These are phyloP conservation scores for Catalaphyllia jardinei DNA, from an alignment of 64 coral and sea anemone genomes.

Conservation along the genomic window DNA sequence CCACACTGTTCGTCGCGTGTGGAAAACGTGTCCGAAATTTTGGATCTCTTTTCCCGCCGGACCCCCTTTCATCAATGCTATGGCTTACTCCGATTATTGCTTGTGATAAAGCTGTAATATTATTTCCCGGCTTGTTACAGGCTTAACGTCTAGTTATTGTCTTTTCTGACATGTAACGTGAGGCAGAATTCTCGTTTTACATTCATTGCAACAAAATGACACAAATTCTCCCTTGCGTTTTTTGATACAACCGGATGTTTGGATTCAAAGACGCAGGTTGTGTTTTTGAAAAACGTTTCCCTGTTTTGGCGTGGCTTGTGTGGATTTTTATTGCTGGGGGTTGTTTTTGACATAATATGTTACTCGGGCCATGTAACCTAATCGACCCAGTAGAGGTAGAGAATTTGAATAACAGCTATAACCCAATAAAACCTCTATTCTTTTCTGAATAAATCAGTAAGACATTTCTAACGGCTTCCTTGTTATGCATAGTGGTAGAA, in stretches of 20 bases:
- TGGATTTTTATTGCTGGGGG: not conserved
- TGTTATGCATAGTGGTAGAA: not conserved
- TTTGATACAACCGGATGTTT: slow-evolving; percentile 36
- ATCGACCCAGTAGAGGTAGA: not conserved
- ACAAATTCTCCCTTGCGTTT: not conserved
- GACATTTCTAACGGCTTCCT: not conserved
- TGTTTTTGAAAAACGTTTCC: slow-evolving; percentile 22
- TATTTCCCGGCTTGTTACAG: not conserved
- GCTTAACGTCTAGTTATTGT: not conserved
- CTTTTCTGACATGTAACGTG: not conserved
- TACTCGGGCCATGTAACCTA: not conserved
- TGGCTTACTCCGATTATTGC: not conserved
- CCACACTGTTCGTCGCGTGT: not conserved
- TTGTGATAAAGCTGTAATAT: not conserved
- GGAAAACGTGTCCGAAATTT: not conserved
- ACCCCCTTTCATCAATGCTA: not conserved
- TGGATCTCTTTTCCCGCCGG: not conserved
- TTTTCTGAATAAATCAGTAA: not conserved
- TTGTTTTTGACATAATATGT: not conserved
- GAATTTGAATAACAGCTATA: not conserved
- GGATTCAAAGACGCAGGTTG: not conserved
- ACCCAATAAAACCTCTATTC: not conserved
- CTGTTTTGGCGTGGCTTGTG: slow-evolving; percentile 16
- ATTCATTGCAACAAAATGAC: not conserved
- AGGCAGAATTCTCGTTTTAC: not conserved